Evolutionary conservation across 2,797 vertebrate species (phyloP).

Genomic region (Pelochelys cantorii): DNA sequence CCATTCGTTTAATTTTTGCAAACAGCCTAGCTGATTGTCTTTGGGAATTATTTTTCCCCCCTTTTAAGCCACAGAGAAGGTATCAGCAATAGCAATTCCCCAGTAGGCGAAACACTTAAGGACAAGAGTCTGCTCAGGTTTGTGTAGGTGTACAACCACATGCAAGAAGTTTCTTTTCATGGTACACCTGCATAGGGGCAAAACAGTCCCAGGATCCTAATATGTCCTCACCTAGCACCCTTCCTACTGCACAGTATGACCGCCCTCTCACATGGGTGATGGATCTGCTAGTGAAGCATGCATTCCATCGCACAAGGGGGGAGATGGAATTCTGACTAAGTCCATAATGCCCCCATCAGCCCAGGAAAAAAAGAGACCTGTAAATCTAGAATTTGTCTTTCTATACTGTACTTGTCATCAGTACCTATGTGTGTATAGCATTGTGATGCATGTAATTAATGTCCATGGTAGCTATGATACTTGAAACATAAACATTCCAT

Average conservation of each 20-base stretch:
- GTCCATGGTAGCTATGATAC: not conserved
- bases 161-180: rapidly evolving
- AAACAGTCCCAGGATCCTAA: not conserved
- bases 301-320: not conserved
- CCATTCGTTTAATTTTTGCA: not conserved
- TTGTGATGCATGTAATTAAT: not conserved
- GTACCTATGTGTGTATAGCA: not conserved
- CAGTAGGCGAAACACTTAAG: not conserved
- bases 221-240: not conserved
- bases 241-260: not conserved
- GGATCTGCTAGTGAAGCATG: not conserved
- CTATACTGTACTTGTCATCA: not conserved
- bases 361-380: not conserved
- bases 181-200: not conserved
- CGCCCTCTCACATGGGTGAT: not conserved
- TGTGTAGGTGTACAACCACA: not conserved
- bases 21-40: not conserved
- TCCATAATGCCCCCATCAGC: not conserved
- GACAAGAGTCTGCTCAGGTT: not conserved
- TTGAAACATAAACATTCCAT: not conserved
- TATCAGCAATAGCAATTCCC: not conserved
- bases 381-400: not conserved
- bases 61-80: not conserved
- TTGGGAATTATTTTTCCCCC: not conserved
- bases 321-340: not conserved